Conservation (phyloP, 2,113 vertebrate species). For the Leucosticte australis region DNA sequence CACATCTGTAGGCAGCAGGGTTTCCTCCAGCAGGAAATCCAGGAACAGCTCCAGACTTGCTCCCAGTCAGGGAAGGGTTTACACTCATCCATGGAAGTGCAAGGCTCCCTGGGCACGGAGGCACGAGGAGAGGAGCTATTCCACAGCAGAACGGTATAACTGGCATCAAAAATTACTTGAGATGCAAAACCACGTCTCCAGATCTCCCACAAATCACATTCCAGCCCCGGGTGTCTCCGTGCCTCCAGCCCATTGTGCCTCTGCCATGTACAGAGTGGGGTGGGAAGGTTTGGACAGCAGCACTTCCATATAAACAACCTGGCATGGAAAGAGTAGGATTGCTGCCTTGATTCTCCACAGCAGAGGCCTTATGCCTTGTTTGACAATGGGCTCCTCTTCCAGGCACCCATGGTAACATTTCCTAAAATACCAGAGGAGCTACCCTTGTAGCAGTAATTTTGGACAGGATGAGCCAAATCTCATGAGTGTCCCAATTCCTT, state of each 20-base stretch:
- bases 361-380: not conserved
- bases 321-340: accelerated
- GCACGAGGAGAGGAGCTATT: not conserved
- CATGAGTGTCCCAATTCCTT: not conserved
- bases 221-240: not conserved
- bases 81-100: not conserved
- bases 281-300: not conserved
- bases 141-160: not conserved
- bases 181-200: not conserved
- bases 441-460: not conserved
- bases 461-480: not conserved
- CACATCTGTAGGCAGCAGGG: not conserved
- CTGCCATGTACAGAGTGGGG: accelerated
- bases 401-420: not conserved
- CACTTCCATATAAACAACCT: not conserved
- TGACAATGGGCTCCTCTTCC: not conserved
- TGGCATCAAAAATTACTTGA: not conserved
- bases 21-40: not conserved
- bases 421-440: not conserved
- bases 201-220: not conserved
- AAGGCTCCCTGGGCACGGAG: not conserved
- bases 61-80: not conserved
- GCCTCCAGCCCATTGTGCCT: not conserved
- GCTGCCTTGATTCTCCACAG: not conserved
- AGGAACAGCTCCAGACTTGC: not conserved